Evolutionary conservation across 2,888 invertebrate species (phyloP), one percentile per base, ranked within the genome.

Genomic region (Drosophila bunnanda): DNA sequence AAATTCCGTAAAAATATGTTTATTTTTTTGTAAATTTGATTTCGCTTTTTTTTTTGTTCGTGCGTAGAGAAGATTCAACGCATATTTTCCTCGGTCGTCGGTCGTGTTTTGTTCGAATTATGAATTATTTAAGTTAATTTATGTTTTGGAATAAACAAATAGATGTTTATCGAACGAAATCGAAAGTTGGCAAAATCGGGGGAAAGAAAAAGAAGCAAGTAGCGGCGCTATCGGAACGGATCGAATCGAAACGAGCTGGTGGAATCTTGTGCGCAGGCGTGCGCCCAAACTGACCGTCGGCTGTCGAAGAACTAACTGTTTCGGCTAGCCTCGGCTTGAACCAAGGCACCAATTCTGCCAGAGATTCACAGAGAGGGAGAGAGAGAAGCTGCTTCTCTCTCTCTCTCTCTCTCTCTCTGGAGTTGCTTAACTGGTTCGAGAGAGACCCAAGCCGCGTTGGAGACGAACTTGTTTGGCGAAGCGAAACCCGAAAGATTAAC

Each of bases 261-360:
- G 52, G 76, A 55, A 76, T 62, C 61, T 70, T 65, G 76, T 87
- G 90, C 90, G 91, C 91, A 90, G 90, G 91, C 92, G 91, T 90
- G 92, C 90, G 73, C 72, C 90, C 90, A 89, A 90, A 91, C 88
- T 91, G 91, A 91, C 91, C 91, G 92, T 82, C 82, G 82, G 78
- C 81, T 89, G 85, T 82, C 80, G 91, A 91, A 91, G 91, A 91
- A 91, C 91, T 91, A 90, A 92, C 75, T 76, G 76, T 78, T 84
- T 86, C 69, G 80, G 79, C 60, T 55, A 74, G 60, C 76, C 72
- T 67, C 60, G 81, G 75, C 69, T 69, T 38, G 61, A 76, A 84
- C 82, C 84, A 84, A 84, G 80, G 83, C 79, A 76, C 78, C 68
- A 72, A 76, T 58, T 60, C 59, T 17, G 17, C 25, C 50, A 13